A percentile compares a stretch with the other conserved stretches of the same genome.
phyloP scores from a whole-genome alignment of 2,888 invertebrate genomes.

The Bursaphelenchus okinawaensis region DNA sequence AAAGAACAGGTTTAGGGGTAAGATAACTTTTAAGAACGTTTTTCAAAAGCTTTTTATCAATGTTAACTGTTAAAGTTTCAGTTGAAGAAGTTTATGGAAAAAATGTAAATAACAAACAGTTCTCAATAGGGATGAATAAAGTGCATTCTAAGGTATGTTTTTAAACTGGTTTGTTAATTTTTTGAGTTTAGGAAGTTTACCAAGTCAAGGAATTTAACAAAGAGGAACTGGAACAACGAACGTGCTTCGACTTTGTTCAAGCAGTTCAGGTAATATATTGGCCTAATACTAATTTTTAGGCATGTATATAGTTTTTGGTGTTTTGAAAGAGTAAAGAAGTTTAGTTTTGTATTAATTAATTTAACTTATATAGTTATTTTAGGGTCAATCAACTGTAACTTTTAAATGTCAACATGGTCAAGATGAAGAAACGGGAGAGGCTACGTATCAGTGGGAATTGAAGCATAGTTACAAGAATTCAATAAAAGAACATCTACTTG shows the following conservation, averaged over 20 bases:
- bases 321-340: no score
- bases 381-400: not conserved
- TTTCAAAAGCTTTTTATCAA: not conserved
- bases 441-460: not conserved
- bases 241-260: not conserved
- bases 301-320: no score
- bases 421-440: not conserved
- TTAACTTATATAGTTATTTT: no score
- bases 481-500: not conserved
- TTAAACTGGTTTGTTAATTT: not conserved
- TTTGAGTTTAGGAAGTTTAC: not conserved
- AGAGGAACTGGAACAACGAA: not conserved
- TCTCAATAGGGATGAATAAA: not conserved
- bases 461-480: not conserved
- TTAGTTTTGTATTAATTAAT: no score
- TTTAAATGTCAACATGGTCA: not conserved
- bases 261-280: not conserved
- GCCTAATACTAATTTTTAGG: no score
- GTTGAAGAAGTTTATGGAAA: not conserved
- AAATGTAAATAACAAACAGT: not conserved
- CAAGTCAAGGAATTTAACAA: not conserved
- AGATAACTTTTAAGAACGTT: not conserved
- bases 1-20: no score
- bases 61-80: not conserved
- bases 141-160: not conserved